Base-by-base conservation (phyloP, 2,888 invertebrate species). In the Willowsia nigromaculata region DNA sequence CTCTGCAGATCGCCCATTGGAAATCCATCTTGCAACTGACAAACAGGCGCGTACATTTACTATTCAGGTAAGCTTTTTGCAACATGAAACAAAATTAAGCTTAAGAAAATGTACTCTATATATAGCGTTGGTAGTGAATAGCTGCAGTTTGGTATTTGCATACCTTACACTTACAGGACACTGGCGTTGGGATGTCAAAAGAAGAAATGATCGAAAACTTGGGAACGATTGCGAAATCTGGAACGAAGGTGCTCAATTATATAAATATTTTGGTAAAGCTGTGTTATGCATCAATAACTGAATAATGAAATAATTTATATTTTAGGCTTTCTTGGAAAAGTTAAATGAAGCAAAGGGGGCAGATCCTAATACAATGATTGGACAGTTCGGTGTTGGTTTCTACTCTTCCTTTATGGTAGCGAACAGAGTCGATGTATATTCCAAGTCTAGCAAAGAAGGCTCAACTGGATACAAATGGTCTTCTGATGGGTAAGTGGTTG, bases 371-470 rank as follows among this genome's bases (percentile, higher is more conserved):
- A 96, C 96, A 91, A 98, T 99, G 82, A 98, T 99, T 93, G 98
- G 99, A 3, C 99, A 99, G 94, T 99, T 99, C 95, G 99, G 99
- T 92, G 99, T 99, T 22, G 99, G 99, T 0, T 99, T 99, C 94
- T 99, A 99, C 94, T 99, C 99, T 15, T 96, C 97, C 0, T 99
- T 99, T 94, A 99, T 99, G 98, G 99, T 99, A 2, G 98, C 98
- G 27, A 97, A 98, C 93, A 97, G 96, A 93, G 98, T 99, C 33
- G 98, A 98, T 93, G 99, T 99, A 0, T 99, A 95, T 93, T 97
- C 98, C 1, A 96, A 96, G 22, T 94, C 94, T 0, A 96, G 97
- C 86, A 96, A 96, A 88, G 95, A 95, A 13, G 94, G 93, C n/a
- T 91, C 93, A 7, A 93, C 93, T 13, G 98, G 98, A 0, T 96